A percentile compares a stretch with the other conserved stretches of the same genome.
Evolutionary conservation across 2,797 vertebrate genomes (phyloP).

Genomic region (Ciconia nigra): DNA sequence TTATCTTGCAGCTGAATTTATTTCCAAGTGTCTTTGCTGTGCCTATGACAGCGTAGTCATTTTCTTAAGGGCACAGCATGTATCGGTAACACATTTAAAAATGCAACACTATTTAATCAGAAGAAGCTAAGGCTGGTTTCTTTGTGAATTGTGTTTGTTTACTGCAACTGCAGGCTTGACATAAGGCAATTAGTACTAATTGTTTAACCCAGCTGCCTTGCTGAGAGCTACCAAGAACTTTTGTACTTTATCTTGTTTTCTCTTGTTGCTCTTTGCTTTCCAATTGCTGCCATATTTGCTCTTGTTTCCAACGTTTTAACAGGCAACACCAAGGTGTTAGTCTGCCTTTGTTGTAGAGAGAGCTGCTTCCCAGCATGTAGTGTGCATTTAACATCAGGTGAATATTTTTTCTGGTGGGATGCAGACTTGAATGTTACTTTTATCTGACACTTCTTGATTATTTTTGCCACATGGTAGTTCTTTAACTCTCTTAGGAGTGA

Average conservation of each 20-base stretch:
- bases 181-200: slow-evolving; percentile 88
- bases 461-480: slow-evolving; percentile 6
- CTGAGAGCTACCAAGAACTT: slow-evolving; percentile 83
- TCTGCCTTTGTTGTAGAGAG: slow-evolving; percentile 29
- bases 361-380: neutral
- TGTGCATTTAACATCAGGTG: slow-evolving; percentile 33
- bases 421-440: slow-evolving; percentile 10
- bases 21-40: slow-evolving; percentile 92
- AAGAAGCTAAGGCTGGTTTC: slow-evolving; percentile 78
- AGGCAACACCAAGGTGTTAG: slow-evolving; percentile 44
- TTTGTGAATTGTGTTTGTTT: slow-evolving; percentile 88
- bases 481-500: neutral
- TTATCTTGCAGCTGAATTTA: slow-evolving; percentile 98
- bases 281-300: slow-evolving; percentile 73
- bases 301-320: slow-evolving; percentile 47
- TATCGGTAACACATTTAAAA: slow-evolving; percentile 90
- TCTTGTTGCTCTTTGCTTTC: slow-evolving; percentile 74
- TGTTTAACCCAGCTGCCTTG: slow-evolving; percentile 85
- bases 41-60: slow-evolving; percentile 94
- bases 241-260: slow-evolving; percentile 79
- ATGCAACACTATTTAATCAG: slow-evolving; percentile 86
- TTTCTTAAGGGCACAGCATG: slow-evolving; percentile 98
- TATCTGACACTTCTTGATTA: slow-evolving; percentile 46
- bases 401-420: slow-evolving; percentile 18
- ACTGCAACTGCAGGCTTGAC: slow-evolving; percentile 83